Evolutionary conservation across 2,888 invertebrate genomes (phyloP), one percentile per base, ranked within the genome.

Genomic region (Pantelozetes paolii): DNA sequence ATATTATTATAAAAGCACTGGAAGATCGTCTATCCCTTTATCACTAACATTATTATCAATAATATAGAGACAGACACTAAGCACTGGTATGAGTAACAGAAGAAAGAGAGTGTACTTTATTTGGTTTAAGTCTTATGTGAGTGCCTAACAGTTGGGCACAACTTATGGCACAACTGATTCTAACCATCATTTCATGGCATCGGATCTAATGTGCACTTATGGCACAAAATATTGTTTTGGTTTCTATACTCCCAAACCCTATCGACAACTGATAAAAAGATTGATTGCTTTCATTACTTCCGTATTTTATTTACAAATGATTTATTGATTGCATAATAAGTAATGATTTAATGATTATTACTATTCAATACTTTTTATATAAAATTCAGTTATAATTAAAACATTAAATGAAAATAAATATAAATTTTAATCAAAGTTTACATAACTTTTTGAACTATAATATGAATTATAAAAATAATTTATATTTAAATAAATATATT

Each of bases 261-360:
- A 54, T 54, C 28, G 23, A 54, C 23, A 54, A 26, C 54, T 54
- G 18, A 54, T 54, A 20, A 9, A 54, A 26, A 15, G 50, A 50
- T 50, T 18, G 50, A 54, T 54, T 54, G 23, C 54, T 54, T 54
- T 54, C 54, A 54, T 54, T 54, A 54, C 23, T 54, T 54, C 54
- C 54, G 54, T 13, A 45, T 36, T 54, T 54, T 9, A 9, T 9
- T 54, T 23, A 23, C 18, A 54, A 54, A 54, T 54, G 54, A 54
- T 54, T 54, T 54, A 54, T 54, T 54, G 54, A 54, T 54, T 6
- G 6, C 23, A 20, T 54, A 54, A 54, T 54, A 54, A 54, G 9
- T 50, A 18, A 18, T 5, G 9, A 26, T 15, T 23, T 54, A 9
- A 36, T 36, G 5, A 36, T 36, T 36, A 9, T 9, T n/a, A n/a